Conservation (phyloP, 1,140 invertebrate genomes). For the Delia radicum region DNA sequence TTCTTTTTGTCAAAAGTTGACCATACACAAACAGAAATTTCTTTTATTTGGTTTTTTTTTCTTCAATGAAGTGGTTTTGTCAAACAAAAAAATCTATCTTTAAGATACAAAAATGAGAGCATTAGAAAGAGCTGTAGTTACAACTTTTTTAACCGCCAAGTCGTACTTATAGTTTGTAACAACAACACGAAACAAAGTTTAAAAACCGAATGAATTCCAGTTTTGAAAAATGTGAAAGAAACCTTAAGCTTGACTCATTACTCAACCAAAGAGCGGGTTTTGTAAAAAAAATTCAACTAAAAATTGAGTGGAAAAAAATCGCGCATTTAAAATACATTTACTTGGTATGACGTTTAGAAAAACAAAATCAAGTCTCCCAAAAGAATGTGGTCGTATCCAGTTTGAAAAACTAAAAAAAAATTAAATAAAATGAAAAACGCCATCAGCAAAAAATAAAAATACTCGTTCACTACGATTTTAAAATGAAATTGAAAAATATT, state of each 20-base stretch:
- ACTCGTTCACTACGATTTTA: neutral
- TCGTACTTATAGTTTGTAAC: neutral
- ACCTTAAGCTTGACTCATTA: neutral
- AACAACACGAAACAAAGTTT: neutral
- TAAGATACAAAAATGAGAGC: neutral
- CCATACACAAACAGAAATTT: neutral
- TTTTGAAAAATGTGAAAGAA: neutral
- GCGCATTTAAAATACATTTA: slow-evolving; percentile 5
- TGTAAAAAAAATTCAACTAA: neutral
- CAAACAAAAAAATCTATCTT: neutral
- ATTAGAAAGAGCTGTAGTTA: neutral
- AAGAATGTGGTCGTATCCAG: slow-evolving; percentile 23
- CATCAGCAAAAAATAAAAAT: neutral
- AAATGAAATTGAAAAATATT: slow-evolving; percentile 12
- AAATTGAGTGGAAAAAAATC: neutral
- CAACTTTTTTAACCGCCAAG: neutral
- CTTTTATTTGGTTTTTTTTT: neutral
- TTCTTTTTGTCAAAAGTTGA: neutral
- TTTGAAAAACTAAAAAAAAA: neutral
- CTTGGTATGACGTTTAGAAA: slow-evolving; percentile 8
- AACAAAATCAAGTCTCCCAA: slow-evolving; percentile 7
- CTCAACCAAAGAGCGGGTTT: neutral
- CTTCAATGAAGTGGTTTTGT: neutral
- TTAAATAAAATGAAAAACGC: neutral
- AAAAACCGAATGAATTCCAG: neutral